Evolutionary conservation across 2,888 invertebrate species (phyloP), one percentile per base, ranked within the genome.

Genomic region (Tuta absoluta): DNA sequence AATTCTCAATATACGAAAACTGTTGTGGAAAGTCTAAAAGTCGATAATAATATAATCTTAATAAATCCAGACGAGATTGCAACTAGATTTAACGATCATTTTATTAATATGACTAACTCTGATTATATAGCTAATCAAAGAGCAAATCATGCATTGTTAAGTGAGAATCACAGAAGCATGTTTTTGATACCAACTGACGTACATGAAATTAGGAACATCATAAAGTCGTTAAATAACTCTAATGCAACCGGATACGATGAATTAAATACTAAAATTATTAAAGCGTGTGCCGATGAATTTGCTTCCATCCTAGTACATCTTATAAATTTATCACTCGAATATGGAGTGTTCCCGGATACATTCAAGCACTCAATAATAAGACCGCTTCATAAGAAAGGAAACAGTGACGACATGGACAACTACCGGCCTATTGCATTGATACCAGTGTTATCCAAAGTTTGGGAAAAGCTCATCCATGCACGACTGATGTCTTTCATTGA

Each of bases 391-490:
- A 56, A 56, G n/a, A 56, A 56, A n/a, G 56, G 33, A 7, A 24
- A 56, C 24, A 56, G 17, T 12, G 5, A n/a, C 12, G 24, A 24
- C n/a, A 23, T 56, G 33, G 17, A 33, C 8, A 56, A 56, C n/a
- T 56, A 56, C 12, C 28, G 56, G 14, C 56, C 56, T n/a, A 28
- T 56, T 17, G 24, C 56, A 3, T 24, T 56, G 2, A 56, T 56
- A 56, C 56, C 56, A n/a, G n/a, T 56, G n/a, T 17, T 56, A 23
- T 56, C 56, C 5, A 56, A 56, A 23, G 24, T 56, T 2, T 56
- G 4, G 4, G 56, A 56, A 33, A 56, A 28, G 17, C 5, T 33
- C 4, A 56, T 56, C 1, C 8, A 2, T 17, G 8, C n/a, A 4
- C 12, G 56, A 14, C 28, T 56, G 17, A 5, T 28, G 7, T 28